A percentile compares a stretch with the other conserved stretches of the same genome.
Evolutionary conservation across 2,113 vertebrate genomes (phyloP).

Genomic region (Promerops cafer): DNA sequence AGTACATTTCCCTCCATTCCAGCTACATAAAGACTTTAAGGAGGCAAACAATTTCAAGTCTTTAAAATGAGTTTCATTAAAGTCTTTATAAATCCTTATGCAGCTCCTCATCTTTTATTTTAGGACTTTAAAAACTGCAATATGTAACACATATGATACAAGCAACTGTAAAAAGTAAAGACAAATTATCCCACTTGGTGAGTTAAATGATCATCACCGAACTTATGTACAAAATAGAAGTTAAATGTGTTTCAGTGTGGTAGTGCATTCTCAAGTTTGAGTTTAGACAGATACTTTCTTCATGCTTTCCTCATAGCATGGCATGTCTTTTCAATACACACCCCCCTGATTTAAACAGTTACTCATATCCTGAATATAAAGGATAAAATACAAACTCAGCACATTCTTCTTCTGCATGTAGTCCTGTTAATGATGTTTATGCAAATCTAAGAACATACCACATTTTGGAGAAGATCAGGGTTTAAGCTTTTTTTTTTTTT

Average conservation of each 20-base stretch:
- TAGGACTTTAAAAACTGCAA: background rate
- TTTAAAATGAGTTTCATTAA: background rate
- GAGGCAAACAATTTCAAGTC: background rate
- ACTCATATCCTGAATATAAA: background rate
- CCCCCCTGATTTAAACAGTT: background rate
- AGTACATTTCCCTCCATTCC: background rate
- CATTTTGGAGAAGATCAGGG: background rate
- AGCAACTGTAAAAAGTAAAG: background rate
- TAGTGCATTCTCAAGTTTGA: background rate
- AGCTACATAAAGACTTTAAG: background rate
- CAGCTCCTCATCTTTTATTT: background rate
- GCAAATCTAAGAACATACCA: background rate
- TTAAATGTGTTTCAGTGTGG: background rate
- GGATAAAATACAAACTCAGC: background rate
- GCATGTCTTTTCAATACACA: background rate
- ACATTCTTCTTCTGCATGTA: background rate
- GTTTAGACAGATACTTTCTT: background rate
- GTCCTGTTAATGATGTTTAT: background rate
- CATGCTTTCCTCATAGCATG: background rate
- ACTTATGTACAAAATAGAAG: background rate
- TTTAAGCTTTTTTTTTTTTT: background rate
- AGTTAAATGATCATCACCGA: background rate
- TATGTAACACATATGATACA: background rate
- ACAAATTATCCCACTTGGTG: background rate
- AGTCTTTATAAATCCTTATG: background rate